Base-by-base conservation (phyloP, 2,113 vertebrate genomes). In the Indri indri region DNA sequence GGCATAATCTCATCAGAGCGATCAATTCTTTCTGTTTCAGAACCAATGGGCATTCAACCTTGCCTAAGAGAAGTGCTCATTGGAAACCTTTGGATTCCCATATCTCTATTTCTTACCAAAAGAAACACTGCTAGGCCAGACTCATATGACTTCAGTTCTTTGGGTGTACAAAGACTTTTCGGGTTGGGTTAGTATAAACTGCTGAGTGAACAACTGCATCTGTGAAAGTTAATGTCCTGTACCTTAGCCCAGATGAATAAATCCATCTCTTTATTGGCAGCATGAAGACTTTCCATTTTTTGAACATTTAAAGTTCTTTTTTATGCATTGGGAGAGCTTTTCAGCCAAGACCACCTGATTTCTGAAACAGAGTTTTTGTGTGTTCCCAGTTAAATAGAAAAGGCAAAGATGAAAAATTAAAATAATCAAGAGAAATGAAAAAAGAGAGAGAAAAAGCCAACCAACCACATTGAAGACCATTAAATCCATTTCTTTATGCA, bases 281-380 rank as follows among this genome's bases (percentile, higher is more conserved):
- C 76, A 83, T 18, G 93, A 96, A 94, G 81, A 96, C 95, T 98
- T 98, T 97, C 95, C 61, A 13, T 92, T 96, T 98, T 98, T 96
- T 93, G 34, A 97, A 96, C 83, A 86, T 92, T 97, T 94, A 66
- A 94, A 91, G 37, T 92, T 85, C 59, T 82, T 94, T 94, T 95
- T 97, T 96, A 97, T 89, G 1, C 83, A 89, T 68, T 90, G 61
- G 85, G 17, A 97, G 95, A 96, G 3, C 77, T 94, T 94, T 96
- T 97, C 57, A 97, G 94, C 86, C 89, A 88, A 96, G 94, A 96
- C 88, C 90, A 97, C 93, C 91, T 97, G 91, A 98, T 96, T 97
- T 97, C 94, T 97, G 92, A 97, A 98, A 91, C 74, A 91, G 79
- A 84, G 96, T 91, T 95, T 93, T 97, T 96, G 66, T 97, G 97